Conservation (phyloP, 1,140 invertebrate genomes). For the Diabrotica undecimpunctata region DNA sequence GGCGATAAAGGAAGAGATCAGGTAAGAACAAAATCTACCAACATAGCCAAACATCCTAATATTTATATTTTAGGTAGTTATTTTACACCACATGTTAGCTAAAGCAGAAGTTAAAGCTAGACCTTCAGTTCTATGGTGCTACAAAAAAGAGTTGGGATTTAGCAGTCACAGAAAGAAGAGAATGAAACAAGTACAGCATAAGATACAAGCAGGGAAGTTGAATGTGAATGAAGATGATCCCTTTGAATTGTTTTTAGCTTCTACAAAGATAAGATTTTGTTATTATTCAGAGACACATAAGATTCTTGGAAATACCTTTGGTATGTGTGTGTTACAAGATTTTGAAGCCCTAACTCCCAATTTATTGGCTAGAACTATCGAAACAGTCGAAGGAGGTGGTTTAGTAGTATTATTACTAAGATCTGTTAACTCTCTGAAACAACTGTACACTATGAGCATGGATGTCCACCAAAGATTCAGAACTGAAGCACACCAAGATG, state of each 20-base stretch:
- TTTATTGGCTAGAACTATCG: constrained; percentile 92
- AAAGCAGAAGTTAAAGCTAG: constrained; percentile 90
- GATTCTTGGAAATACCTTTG: constrained; percentile 96
- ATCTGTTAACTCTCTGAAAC: constrained; percentile 83
- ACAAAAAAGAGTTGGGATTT: constrained; percentile 95
- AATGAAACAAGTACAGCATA: constrained; percentile 82
- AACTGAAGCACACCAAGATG: constrained; percentile 90
- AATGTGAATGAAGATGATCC: constrained; percentile 94
- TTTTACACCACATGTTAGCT: constrained; percentile 95
- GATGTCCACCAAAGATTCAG: constrained; percentile 93
- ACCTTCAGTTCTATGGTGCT: constrained; percentile 96
- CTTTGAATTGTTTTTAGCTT: constrained; percentile 94
- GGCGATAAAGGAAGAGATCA: constrained; percentile 96
- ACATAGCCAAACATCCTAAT: not conserved
- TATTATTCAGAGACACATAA: constrained; percentile 98
- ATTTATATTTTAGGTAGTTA: constrained; percentile 70
- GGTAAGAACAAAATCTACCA: constrained; percentile 52
- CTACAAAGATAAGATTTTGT: constrained; percentile 95
- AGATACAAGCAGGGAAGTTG: constrained; percentile 83
- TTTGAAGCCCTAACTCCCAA: constrained; percentile 99
- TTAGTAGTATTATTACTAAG: constrained; percentile 86
- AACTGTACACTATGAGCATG: constrained; percentile 96
- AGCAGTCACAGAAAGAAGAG: constrained; percentile 93
- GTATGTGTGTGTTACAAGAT: constrained; percentile 96
- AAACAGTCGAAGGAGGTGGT: constrained; percentile 98